These are phyloP conservation scores for Helleia helle DNA, from an alignment of 2,888 invertebrate genomes.

Conservation along the genomic window DNA sequence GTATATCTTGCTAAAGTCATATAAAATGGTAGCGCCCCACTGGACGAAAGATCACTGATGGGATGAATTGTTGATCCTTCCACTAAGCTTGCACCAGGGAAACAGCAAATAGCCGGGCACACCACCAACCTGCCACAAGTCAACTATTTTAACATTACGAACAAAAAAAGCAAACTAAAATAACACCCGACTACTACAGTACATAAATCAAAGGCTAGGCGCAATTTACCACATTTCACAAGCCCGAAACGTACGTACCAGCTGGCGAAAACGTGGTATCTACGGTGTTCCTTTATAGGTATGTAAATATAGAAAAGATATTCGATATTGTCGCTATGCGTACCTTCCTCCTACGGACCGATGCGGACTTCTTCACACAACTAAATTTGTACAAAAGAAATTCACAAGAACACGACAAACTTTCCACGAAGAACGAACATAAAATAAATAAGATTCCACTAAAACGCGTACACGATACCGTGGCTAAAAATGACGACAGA, in stretches of 20 bases:
- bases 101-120: slow-evolving; percentile 55
- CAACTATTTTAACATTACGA: slow-evolving; percentile 34
- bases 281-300: slow-evolving; percentile 43
- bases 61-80: slow-evolving; percentile 67
- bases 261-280: slow-evolving; percentile 72
- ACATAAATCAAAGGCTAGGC: slow-evolving; percentile 17
- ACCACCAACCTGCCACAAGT: slow-evolving; percentile 56
- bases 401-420: slow-evolving; percentile 35
- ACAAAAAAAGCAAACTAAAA: slow-evolving; percentile 26
- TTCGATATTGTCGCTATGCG: slow-evolving; percentile 53
- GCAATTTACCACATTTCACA: slow-evolving; percentile 45
- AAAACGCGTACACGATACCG: slow-evolving; percentile 51
- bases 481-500: slow-evolving; percentile 64
- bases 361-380: slow-evolving; percentile 41
- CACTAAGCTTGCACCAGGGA: slow-evolving; percentile 49
- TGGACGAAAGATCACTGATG: slow-evolving; percentile 80
- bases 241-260: slow-evolving; percentile 58
- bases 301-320: slow-evolving; percentile 59
- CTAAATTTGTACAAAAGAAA: slow-evolving; percentile 30
- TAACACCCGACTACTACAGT: slow-evolving; percentile 26
- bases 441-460: slow-evolving; percentile 53
- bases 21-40: slow-evolving; percentile 94
- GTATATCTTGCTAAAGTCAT: slow-evolving; percentile 96
- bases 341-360: slow-evolving; percentile 63
- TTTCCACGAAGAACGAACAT: slow-evolving; percentile 41